Conservation (phyloP, 1,140 invertebrate species). For the Brachionus rotundiformis region DNA sequence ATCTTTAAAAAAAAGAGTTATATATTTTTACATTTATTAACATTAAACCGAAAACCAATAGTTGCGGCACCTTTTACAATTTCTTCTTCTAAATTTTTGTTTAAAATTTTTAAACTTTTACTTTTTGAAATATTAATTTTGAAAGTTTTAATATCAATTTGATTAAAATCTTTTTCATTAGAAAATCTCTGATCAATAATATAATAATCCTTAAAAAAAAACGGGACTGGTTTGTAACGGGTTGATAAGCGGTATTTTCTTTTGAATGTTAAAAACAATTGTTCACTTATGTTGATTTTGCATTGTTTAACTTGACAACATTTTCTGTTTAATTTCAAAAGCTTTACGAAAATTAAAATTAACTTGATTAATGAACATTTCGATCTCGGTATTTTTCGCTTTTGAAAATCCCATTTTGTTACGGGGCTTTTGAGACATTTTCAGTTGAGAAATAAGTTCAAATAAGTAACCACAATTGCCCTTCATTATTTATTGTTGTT, state of each 20-base stretch:
- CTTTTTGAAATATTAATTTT: constrained; percentile 10
- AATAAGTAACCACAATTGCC: constrained; percentile 2
- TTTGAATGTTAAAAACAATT: constrained; percentile 6
- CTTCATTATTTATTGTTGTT: background rate
- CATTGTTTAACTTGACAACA: constrained; percentile 1
- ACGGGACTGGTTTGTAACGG: background rate
- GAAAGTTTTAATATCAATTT: constrained; percentile 12
- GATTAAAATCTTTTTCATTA: constrained; percentile 1
- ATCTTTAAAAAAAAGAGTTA: background rate
- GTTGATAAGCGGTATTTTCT: constrained; percentile 10
- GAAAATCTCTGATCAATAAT: no score
- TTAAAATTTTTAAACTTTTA: constrained; percentile 1
- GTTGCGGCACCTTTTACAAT: no score
- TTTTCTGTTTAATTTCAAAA: constrained; percentile 13
- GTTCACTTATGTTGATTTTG: background rate
- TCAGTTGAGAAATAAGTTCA: constrained; percentile 8
- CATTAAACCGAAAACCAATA: no score
- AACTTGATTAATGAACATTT: background rate
- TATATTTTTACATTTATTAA: no score
- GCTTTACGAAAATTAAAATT: constrained; percentile 3
- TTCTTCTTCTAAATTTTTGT: no score
- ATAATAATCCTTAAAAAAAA: background rate
- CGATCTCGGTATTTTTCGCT: background rate
- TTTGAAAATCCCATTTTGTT: constrained; percentile 2
- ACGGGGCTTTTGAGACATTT: background rate